phyloP scores from a whole-genome alignment of 2,113 vertebrate genomes.

The Prunella himalayana region DNA sequence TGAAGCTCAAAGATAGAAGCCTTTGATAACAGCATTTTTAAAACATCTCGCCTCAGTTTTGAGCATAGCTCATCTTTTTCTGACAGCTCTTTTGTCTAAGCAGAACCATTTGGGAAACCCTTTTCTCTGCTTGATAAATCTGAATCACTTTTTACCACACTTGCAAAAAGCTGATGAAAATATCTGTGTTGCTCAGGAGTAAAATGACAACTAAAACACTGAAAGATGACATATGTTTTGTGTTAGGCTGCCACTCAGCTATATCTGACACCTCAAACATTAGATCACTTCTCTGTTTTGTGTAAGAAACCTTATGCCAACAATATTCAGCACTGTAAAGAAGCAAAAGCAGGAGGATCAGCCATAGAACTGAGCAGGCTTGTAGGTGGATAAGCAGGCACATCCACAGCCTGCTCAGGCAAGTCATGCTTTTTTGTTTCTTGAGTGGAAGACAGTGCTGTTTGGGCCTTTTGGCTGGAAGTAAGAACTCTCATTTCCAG shows the following conservation, averaged over 20 bases:
- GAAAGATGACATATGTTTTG: background rate
- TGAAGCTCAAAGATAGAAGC: background rate
- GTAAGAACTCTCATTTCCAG: background rate
- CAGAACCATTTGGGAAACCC: conserved; percentile 6
- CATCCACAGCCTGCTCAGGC: background rate
- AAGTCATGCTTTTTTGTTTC: background rate
- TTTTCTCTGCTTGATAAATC: background rate
- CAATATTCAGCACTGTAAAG: background rate
- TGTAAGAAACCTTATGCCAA: background rate
- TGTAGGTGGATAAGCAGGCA: background rate
- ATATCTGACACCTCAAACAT: background rate
- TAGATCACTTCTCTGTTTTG: background rate
- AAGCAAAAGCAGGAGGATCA: background rate
- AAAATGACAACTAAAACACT: background rate
- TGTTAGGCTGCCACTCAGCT: background rate
- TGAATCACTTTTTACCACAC: background rate
- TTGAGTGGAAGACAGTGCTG: background rate
- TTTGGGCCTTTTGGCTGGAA: background rate
- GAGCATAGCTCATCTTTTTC: background rate
- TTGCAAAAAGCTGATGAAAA: conserved; percentile 25
- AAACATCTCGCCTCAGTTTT: background rate
- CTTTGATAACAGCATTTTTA: background rate
- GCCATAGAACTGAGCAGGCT: background rate
- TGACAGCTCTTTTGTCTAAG: conserved; percentile 19
- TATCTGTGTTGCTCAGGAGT: background rate